A percentile compares a stretch with the other conserved stretches of the same genome.
phyloP scores from a whole-genome alignment of 2,888 invertebrate species.

The Leucoma salicis region DNA sequence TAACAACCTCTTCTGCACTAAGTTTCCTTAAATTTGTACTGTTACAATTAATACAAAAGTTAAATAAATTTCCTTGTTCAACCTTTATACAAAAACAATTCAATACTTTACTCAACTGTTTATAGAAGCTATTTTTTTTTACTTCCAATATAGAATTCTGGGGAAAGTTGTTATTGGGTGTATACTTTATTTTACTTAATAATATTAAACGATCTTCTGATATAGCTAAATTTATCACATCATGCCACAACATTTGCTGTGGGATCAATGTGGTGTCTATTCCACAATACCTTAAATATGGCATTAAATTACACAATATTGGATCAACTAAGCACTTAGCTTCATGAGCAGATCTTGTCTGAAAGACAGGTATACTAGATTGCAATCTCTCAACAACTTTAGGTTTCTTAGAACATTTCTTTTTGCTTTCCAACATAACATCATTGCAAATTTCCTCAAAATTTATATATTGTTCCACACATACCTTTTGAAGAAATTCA shows the following conservation, averaged over 20 bases:
- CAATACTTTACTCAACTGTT: constrained; percentile 86
- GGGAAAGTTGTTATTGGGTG: constrained; percentile 80
- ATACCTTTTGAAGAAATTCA: constrained; percentile 80
- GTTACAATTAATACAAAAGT: constrained; percentile 86
- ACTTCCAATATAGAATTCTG: constrained; percentile 81
- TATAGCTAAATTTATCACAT: constrained; percentile 62
- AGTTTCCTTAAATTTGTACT: constrained; percentile 51
- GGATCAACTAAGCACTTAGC: constrained; percentile 62
- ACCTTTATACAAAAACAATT: constrained; percentile 85
- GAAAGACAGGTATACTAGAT: constrained; percentile 31
- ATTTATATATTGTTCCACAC: constrained; percentile 75
- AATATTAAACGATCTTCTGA: constrained; percentile 61
- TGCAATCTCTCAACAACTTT: constrained; percentile 52
- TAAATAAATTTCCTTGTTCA: constrained; percentile 85
- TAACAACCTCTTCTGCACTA: constrained; percentile 47
- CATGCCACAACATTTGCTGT: constrained; percentile 76
- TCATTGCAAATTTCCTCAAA: constrained; percentile 85
- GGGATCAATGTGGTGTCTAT: constrained; percentile 84
- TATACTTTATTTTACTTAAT: constrained; percentile 65
- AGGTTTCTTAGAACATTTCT: constrained; percentile 66
- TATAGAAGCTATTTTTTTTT: constrained; percentile 72
- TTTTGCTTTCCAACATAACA: constrained; percentile 79
- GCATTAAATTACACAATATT: constrained; percentile 50
- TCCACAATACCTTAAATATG: constrained; percentile 73
- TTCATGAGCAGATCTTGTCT: constrained; percentile 43